phyloP scores from a whole-genome alignment of 1,140 invertebrate genomes.

The Neodiprion virginianus region DNA sequence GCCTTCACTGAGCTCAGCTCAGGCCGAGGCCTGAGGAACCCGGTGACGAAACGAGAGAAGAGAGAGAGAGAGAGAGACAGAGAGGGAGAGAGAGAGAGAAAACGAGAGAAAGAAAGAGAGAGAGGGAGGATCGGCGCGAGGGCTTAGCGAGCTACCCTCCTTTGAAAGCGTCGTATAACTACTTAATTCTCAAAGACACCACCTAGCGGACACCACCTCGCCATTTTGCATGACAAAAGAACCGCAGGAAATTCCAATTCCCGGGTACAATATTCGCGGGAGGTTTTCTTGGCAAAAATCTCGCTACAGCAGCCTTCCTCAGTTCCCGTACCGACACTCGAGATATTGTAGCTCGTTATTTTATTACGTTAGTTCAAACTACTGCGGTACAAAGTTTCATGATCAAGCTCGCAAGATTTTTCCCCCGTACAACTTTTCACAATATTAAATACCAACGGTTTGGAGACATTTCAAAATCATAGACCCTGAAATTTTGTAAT shows the following conservation, averaged over 20 bases:
- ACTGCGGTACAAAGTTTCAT: no score
- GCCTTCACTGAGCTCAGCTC: neutral
- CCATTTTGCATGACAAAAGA: conserved; percentile 57
- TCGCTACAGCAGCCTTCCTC: neutral
- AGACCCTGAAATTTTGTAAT: no score
- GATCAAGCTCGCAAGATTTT: no score
- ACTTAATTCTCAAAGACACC: conserved; percentile 53
- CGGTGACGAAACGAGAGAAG: neutral
- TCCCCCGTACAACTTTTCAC: no score
- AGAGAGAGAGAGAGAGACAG: neutral
- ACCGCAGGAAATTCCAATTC: conserved; percentile 54
- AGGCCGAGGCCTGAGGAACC: neutral
- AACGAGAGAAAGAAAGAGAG: neutral
- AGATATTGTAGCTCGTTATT: no score
- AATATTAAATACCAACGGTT: no score
- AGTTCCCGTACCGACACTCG: no score
- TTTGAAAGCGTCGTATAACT: conserved; percentile 46
- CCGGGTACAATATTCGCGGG: conserved; percentile 7
- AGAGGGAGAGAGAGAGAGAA: neutral
- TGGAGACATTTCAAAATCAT: no score
- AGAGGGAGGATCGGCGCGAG: conserved; percentile 8
- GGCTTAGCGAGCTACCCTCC: conserved; percentile 28
- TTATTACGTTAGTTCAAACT: no score
- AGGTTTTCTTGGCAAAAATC: neutral
- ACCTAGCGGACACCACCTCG: conserved; percentile 25